Conservation (phyloP, 2,797 vertebrate species). For the Yasuhikotakia modesta region DNA sequence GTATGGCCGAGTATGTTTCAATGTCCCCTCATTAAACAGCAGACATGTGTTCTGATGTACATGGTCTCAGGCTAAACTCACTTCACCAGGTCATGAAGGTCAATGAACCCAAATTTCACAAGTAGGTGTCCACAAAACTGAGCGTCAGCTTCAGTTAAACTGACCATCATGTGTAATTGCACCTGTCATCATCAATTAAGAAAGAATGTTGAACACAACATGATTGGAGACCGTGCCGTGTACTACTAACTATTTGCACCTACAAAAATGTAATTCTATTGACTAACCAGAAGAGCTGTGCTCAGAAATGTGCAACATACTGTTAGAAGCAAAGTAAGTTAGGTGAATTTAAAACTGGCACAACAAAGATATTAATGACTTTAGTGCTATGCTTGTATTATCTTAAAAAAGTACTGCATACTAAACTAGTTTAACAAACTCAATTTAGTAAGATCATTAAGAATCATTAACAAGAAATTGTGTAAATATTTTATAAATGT, state of each 20-base stretch:
- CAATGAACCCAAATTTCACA: conserved; percentile 45
- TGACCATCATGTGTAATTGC: conserved; percentile 46
- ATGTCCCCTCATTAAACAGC: conserved; percentile 18
- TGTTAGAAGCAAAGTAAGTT: too few species aligned
- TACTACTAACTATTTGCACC: background rate
- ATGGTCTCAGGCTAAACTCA: conserved; percentile 26
- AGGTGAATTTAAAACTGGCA: background rate
- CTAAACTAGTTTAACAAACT: too few species aligned
- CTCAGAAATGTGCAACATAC: background rate
- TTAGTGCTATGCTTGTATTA: too few species aligned
- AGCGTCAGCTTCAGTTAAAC: conserved; percentile 55
- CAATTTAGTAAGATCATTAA: background rate
- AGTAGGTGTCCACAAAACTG: conserved; percentile 51
- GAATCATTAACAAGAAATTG: background rate
- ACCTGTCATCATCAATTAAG: conserved; percentile 52
- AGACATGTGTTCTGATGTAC: conserved; percentile 13
- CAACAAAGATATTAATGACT: background rate
- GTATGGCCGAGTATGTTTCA: background rate
- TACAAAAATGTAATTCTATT: conserved; percentile 4
- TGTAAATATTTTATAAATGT: background rate
- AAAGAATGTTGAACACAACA: conserved; percentile 46
- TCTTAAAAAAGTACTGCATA: too few species aligned
- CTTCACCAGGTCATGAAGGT: conserved; percentile 44
- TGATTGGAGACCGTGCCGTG: conserved; percentile 25
- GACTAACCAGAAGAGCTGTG: background rate